Percentiles rank a stretch among this genome's conserved stretches.
These are phyloP conservation scores for Anolis apletophallus DNA, from an alignment of 2,797 vertebrate genomes.

Conservation along the genomic window DNA sequence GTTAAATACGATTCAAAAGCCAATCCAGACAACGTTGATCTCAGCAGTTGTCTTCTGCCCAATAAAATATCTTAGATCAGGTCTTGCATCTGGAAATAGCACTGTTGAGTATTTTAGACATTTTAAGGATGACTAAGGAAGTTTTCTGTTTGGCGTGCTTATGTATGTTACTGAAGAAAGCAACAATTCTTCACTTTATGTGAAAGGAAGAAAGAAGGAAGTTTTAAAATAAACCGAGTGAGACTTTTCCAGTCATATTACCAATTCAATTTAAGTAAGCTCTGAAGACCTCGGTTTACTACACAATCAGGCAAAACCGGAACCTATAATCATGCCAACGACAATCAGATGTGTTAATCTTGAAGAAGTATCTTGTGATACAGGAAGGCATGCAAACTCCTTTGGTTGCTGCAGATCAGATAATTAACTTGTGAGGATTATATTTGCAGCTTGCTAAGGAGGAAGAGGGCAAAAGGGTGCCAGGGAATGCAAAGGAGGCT, in stretches of 20 bases:
- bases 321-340: conserved; percentile 59
- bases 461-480: conserved; percentile 3
- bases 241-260: conserved; percentile 14
- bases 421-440: conserved; percentile 54
- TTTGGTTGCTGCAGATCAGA: conserved; percentile 47
- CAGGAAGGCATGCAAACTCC: conserved; percentile 40
- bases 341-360: conserved; percentile 66
- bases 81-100: neutral
- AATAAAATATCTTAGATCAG: neutral
- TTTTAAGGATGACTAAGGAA: neutral
- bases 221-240: neutral
- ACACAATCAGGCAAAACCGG: conserved; percentile 54
- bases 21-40: too few relatives aligned
- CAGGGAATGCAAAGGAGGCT: conserved; percentile 39
- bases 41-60: neutral
- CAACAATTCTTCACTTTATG: neutral
- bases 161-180: conserved; percentile 6
- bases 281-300: conserved; percentile 36
- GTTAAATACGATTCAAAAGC: neutral
- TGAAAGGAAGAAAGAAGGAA: neutral
- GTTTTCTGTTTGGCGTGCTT: neutral
- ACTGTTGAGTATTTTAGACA: neutral
- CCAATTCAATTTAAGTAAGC: conserved; percentile 47
- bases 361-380: conserved; percentile 41
- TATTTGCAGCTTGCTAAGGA: conserved; percentile 10